phyloP scores from a whole-genome alignment of 35 echinoderm and acorn worm species.

The Stichopus chloronotus region DNA sequence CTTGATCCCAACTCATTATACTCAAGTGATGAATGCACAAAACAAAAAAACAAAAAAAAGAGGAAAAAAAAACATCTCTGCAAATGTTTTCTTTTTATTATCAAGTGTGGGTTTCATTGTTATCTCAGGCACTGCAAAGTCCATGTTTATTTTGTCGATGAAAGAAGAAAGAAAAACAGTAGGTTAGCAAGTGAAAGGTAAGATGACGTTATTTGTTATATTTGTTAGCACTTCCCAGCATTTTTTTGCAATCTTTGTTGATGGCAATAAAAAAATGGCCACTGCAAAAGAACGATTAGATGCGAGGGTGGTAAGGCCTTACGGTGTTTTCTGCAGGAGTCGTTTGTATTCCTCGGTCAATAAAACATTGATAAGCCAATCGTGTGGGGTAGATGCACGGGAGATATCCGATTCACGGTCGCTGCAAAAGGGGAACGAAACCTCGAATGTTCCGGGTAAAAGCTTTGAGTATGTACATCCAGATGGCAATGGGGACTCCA shows the following conservation, averaged over 20 bases:
- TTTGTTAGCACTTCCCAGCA: neutral
- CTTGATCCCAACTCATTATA: no score
- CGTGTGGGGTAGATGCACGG: slow-evolving; percentile 34
- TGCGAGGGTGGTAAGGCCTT: slow-evolving; percentile 17
- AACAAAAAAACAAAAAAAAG: no score
- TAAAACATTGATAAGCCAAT: slow-evolving; percentile 58
- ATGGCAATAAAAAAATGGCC: neutral
- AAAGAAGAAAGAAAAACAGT: no score
- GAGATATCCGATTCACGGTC: slow-evolving; percentile 62
- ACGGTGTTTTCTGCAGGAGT: slow-evolving; percentile 40
- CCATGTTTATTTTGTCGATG: no score
- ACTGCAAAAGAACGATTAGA: neutral
- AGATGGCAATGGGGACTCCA: neutral
- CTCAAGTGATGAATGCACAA: no score
- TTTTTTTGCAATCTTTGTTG: no score
- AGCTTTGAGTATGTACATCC: neutral
- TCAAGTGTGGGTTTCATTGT: no score
- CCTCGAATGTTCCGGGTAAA: slow-evolving; percentile 4
- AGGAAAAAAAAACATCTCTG: no score
- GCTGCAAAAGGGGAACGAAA: slow-evolving; percentile 49
- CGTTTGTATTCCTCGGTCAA: slow-evolving; percentile 44
- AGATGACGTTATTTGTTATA: no score
- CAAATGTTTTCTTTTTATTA: no score
- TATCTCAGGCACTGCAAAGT: no score
- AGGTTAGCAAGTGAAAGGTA: no score